Evolutionary conservation across 2,113 vertebrate species (phyloP), one percentile per base, ranked within the genome.

Genomic region (Vicugna pacos): DNA sequence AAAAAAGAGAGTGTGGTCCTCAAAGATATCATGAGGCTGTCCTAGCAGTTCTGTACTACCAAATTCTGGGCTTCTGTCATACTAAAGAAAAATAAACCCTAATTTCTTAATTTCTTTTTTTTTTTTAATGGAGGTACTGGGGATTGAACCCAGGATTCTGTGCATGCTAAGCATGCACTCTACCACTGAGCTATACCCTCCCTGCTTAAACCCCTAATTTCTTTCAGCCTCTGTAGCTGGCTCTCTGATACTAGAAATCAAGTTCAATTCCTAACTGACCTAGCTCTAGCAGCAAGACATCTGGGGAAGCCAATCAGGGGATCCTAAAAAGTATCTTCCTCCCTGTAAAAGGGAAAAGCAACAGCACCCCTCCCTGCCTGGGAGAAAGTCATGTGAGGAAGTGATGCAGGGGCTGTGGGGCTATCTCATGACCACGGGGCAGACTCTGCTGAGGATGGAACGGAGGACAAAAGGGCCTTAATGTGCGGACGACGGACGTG

Each of bases 401-500:
- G n/a, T 1, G 4, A 26, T 1, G 0, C 6, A 0, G 58, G 14
- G 56, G 50, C 42, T 38, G 7, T 0, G 2, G 35, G 50, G 42
- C 24, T 11, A n/a, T 2, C 42, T 9, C 0, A 1, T 5, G 60
- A 28, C 20, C 16, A 9, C 80, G 13, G 26, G 22, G 56, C 42
- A 26, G 92, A 58, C 26, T 5, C 28, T 19, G 32, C 80, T 13
- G 28, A 67, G 81, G 75, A 28, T 0, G 35, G 38, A n/a, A 62
- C 0, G 17, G 30, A 65, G 28, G 17, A 26, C 1, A 3, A 32
- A 67, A 35, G 48, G 17, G 32, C 42, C 81, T 9, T 38, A 11
- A 22, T 6, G 5, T 3, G 42, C 1, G 30, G n/a, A 1, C 35
- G 58, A 14, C 58, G 1, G 3, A 19, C 2, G 10, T 4, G 50